Evolutionary conservation across 2,888 invertebrate genomes (phyloP).

Genomic region (Ochropleura plecta): DNA sequence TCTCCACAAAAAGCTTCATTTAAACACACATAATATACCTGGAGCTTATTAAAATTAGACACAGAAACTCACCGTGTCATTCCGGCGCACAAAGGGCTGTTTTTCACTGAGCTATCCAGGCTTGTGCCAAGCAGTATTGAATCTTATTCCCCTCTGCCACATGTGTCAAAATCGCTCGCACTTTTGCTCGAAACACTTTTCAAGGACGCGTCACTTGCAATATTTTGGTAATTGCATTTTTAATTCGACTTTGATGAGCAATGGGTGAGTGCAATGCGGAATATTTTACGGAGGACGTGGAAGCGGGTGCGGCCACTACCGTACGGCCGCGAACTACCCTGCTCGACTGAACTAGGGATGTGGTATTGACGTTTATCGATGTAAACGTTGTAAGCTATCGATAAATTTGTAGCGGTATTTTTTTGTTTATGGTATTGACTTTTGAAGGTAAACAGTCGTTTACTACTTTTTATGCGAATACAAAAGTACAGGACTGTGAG

Average conservation of each 20-base stretch:
- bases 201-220: constrained; percentile 70
- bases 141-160: constrained; percentile 87
- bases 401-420: constrained; percentile 6
- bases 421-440: background rate
- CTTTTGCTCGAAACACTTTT: constrained; percentile 70
- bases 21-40: constrained; percentile 53
- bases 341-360: constrained; percentile 73
- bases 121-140: constrained; percentile 88
- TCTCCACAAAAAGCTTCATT: constrained; percentile 38
- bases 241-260: constrained; percentile 56
- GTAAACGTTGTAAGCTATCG: constrained; percentile 21
- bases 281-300: constrained; percentile 59
- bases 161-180: constrained; percentile 84
- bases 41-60: constrained; percentile 61
- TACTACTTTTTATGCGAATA: background rate
- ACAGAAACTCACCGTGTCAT: constrained; percentile 86
- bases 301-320: constrained; percentile 82
- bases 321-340: constrained; percentile 80
- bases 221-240: constrained; percentile 64
- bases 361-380: constrained; percentile 36
- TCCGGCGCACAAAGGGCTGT: constrained; percentile 81
- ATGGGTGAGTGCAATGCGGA: constrained; percentile 69
- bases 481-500: background rate
- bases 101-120: constrained; percentile 84
- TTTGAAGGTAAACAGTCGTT: background rate